Evolutionary conservation across 2,797 vertebrate genomes (phyloP), one percentile per base, ranked within the genome.

Genomic region (Gymnoscopelus microlampas): DNA sequence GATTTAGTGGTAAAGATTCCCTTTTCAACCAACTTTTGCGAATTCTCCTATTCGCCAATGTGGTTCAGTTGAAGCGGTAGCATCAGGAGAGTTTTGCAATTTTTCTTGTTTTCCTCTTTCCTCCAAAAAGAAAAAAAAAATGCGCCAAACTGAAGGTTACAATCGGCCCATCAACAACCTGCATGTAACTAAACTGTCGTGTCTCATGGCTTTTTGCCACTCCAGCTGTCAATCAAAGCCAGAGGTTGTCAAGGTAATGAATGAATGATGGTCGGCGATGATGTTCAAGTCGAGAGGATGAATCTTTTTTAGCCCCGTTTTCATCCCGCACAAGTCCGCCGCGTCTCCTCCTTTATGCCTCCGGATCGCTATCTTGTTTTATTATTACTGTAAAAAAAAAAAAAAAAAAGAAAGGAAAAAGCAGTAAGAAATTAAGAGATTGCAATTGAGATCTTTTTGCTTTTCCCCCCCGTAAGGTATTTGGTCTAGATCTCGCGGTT

Each of bases 201-300:
- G 95, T 97, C 96, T 97, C 97, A 97, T 99, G 98, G 98, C 97
- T 97, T 97, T 99, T 97, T 96, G 97, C 97, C 97, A 98, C 97
- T 98, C 96, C 95, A 95, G 96, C 96, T 99, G 97, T 99, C 97
- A 99, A 98, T 99, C 97, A 99, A 96, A 97, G 96, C 96, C 96
- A 96, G 95, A 94, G 97, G 95, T 97, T 98, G 97, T 98, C 96
- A 98, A 97, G 96, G 97, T 98, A 97, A 96, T 98, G 96, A 98
- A 97, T 98, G 98, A 98, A 96, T 96, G 97, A 98, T 97, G 96
- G 96, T 95, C 94, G 95, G 95, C 94, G 97, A 97, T 96, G 97
- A 98, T 96, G 96, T 97, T 95, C 96, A 95, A 94, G 19, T 19
- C 19, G 94, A 95, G 94, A 94, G 94, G 95, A 96, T 95, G 96